phyloP scores from a whole-genome alignment of 2,113 vertebrate genomes.

The Leptosomus discolor region DNA sequence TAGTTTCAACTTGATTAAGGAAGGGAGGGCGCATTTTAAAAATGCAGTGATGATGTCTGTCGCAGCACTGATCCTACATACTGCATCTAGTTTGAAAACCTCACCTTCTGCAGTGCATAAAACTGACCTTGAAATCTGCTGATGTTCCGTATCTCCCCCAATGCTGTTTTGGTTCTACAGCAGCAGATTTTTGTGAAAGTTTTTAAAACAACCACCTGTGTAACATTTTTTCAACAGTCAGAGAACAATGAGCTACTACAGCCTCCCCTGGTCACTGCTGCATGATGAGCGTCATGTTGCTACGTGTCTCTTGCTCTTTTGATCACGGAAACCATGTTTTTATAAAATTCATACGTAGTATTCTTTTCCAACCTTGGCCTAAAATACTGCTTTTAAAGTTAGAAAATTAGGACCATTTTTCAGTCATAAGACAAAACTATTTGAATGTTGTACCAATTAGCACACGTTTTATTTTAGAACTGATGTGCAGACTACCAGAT shows the following conservation, averaged over 20 bases:
- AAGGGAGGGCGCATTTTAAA: neutral
- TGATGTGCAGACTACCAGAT: slow-evolving; percentile 30
- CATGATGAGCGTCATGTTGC: fast-evolving
- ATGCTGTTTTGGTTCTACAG: neutral
- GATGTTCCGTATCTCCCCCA: neutral
- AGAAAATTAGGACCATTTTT: neutral
- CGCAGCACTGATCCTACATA: slow-evolving; percentile 1
- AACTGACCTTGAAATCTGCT: neutral
- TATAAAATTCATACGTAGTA: neutral
- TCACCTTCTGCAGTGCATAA: neutral
- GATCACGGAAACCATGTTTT: neutral
- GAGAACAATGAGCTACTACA: neutral
- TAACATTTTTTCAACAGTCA: neutral
- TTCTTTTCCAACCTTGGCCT: neutral
- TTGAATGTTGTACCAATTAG: slow-evolving; percentile 33
- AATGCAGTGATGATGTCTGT: neutral
- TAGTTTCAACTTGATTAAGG: slow-evolving; percentile 53
- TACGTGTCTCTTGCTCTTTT: neutral
- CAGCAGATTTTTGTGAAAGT: neutral
- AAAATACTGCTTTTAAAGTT: neutral
- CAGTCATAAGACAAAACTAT: neutral
- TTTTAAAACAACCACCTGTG: neutral
- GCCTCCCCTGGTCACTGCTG: neutral
- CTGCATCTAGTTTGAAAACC: neutral
- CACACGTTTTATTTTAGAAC: slow-evolving; percentile 38